phyloP scores from a whole-genome alignment of 2,888 invertebrate genomes.

The Nemapogon koenigi region DNA sequence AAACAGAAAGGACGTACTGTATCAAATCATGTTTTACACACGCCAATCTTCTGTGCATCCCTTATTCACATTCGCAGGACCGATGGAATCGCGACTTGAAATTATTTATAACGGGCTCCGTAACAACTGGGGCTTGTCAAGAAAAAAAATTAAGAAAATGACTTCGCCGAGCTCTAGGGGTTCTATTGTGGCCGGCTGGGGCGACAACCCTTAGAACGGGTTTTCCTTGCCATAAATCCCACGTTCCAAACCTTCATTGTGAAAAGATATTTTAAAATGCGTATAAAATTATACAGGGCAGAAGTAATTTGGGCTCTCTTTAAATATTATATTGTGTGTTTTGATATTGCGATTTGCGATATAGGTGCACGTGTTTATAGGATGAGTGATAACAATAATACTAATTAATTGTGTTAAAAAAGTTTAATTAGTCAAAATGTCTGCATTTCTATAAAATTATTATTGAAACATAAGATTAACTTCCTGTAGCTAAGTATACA shows the following conservation, averaged over 20 bases:
- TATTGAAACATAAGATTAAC: no score
- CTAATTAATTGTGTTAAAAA: no score
- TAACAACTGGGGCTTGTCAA: slow-evolving; percentile 61
- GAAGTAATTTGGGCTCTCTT: slow-evolving; percentile 48
- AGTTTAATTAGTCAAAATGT: no score
- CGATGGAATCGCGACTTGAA: slow-evolving; percentile 54
- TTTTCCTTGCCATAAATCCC: slow-evolving; percentile 55
- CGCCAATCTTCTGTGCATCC: slow-evolving; percentile 39
- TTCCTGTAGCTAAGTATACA: no score
- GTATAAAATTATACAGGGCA: slow-evolving; percentile 63
- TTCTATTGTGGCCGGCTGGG: neutral
- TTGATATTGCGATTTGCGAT: slow-evolving; percentile 24
- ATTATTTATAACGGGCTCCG: slow-evolving; percentile 61
- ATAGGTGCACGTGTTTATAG: slow-evolving; percentile 40
- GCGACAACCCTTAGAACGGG: slow-evolving; percentile 55
- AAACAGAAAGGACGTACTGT: slow-evolving; percentile 61
- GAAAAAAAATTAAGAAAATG: slow-evolving; percentile 57
- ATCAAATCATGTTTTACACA: slow-evolving; percentile 38
- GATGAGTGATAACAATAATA: no score
- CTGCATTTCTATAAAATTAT: no score
- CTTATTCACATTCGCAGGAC: no score
- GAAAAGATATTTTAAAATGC: slow-evolving; percentile 62
- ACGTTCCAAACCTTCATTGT: slow-evolving; percentile 38
- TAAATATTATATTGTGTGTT: slow-evolving; percentile 39
- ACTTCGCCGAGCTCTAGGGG: slow-evolving; percentile 12